Evolutionary conservation across 2,113 vertebrate species (phyloP).

Genomic region (Microtus oregoni): DNA sequence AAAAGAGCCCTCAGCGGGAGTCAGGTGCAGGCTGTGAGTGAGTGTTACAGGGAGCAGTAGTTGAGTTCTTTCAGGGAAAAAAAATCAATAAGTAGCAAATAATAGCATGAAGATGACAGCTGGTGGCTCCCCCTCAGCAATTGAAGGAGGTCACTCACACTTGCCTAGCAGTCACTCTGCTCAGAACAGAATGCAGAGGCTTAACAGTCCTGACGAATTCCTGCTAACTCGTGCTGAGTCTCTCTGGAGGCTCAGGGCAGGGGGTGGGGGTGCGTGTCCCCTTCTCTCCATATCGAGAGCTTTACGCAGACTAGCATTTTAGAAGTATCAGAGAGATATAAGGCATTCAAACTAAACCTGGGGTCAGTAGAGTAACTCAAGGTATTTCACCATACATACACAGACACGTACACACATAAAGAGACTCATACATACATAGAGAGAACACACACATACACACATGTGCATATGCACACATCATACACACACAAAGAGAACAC

Average conservation of each 20-base stretch:
- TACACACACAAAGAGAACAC: not conserved
- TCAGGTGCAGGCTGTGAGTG: not conserved
- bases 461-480: not conserved
- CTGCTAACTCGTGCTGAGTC: not conserved
- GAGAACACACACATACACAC: not conserved
- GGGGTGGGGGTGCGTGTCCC: no score
- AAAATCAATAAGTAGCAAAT: conserved; percentile 4
- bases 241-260: not conserved
- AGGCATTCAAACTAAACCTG: not conserved
- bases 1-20: not conserved
- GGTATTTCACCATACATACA: not conserved
- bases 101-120: not conserved
- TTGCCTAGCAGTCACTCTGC: not conserved
- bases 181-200: not conserved
- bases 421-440: not conserved
- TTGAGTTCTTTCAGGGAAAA: not conserved
- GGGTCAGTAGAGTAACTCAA: not conserved
- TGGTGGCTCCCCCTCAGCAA: not conserved
- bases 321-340: not conserved
- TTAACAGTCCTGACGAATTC: not conserved
- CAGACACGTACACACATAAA: not conserved
- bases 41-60: not conserved
- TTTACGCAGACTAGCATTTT: conserved; percentile 19
- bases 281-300: not conserved
- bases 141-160: not conserved